Base-by-base conservation (phyloP, 2,888 invertebrate species). In the Eilema griseolum region DNA sequence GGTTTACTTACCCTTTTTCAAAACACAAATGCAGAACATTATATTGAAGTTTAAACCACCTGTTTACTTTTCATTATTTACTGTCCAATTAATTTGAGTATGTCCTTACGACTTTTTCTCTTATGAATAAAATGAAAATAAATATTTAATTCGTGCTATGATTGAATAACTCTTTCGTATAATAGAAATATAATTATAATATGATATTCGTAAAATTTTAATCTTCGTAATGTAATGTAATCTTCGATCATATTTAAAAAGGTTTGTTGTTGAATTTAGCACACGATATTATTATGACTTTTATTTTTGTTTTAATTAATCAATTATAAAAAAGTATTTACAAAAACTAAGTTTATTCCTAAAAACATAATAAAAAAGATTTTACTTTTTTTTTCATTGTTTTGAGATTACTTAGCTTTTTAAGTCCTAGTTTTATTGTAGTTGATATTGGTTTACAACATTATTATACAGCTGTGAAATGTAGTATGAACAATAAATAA, bases 31-130 rank as follows among this genome's bases (percentile, higher is more conserved):
- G 62, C 16, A 62, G 28, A 65, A 67, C 66, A 60, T 69, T 66
- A 72, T 28, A 66, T 73, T 66, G 61, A 68, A 64, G 67, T 76
- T 74, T 52, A 71, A 73, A 67, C 60, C 26, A 52, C 70, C 61
- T 73, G 57, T 72, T 67, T 73, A 65, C 41, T 70, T 75, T 60
- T 69, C 70, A 74, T 72, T 80, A 65, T 80, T 67, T 73, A 67
- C 62, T 68, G 73, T 67, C 33, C 68, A n/a, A 73, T 73, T 61
- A 37, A 26, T 61, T 57, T 46, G 11, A 37, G n/a, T 65, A 56
- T 70, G 41, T 26, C 26, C 63, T 26, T 26, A 65, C 12, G 37
- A 63, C 57, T 72, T 71, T 31, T 72, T 64, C 65, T 23, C 57
- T 62, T 69, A 60, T n/a, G 46, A 66, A 46, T 31, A 46, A 26